Evolutionary conservation across 2,113 vertebrate species (phyloP), one percentile per base, ranked within the genome.

Genomic region (Tragelaphus strepsiceros): DNA sequence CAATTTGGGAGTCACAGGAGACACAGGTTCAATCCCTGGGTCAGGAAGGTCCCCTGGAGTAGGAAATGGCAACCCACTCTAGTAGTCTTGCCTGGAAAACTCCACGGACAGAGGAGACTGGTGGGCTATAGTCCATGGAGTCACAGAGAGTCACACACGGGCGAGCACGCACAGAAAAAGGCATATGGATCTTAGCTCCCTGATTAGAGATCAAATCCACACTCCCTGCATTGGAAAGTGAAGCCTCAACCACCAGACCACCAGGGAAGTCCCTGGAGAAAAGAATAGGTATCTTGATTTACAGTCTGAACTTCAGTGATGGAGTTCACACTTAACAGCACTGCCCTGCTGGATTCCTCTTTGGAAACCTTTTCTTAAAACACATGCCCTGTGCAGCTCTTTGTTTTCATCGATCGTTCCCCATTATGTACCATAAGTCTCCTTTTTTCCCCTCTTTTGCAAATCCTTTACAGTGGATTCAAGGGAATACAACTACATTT

Each of bases 291-390:
- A 80, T 62, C 88, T 97, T 93, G 93, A 93, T 97, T 96, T 93
- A 64, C 46, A 95, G 58, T 88, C 86, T 91, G 93, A 96, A 96
- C 54, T 84, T 93, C 39, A 11, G 30, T 97, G 91, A 96, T 35
- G 51, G 49, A 94, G 62, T 81, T 17, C 15, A 81, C 4, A 85
- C 49, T 92, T 96, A 81, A 84, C 16, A 88, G 86, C 12, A 62
- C 59, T 51, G 51, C 81, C 14, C 0, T 92, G 96, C 96, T 87
- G 43, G 59, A 96, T 91, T 88, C 89, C 13, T 93, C 89, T 91
- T 92, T 88, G 89, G 81, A 98, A 98, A 86, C n/a, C 53, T 83
- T 91, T 96, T 83, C 91, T 95, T 88, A 96, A 97, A 97, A 97
- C 94, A 88, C 91, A 86, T 59, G 88, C 3, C 15, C 93, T n/a